A percentile compares a stretch with the other conserved stretches of the same genome.
Conservation (phyloP, 35 echinoderm and acorn worm species). For the Amphiura filiformis region DNA sequence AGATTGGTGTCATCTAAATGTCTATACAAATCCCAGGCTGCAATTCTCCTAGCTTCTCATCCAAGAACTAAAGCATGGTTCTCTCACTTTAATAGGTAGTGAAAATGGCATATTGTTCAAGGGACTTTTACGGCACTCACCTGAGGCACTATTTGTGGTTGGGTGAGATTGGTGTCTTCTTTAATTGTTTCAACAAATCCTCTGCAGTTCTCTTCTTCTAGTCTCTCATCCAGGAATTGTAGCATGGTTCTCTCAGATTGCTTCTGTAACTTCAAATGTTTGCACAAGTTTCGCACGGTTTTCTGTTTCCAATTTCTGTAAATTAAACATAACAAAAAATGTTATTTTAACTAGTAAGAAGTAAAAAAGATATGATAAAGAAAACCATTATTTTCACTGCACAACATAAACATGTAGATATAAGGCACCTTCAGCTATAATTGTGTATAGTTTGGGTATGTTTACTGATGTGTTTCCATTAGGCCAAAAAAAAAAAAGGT, state of each 20-base stretch:
- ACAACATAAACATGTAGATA: background rate
- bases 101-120: no score
- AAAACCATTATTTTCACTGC: background rate
- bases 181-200: conserved; percentile 31
- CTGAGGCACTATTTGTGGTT: conserved; percentile 53
- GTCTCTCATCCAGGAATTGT: conserved; percentile 26
- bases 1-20: no score
- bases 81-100: no score
- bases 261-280: conserved; percentile 53
- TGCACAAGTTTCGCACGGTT: conserved; percentile 23
- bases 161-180: conserved; percentile 25
- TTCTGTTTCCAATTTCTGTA: conserved; percentile 56
- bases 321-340: background rate
- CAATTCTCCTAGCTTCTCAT: no score
- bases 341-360: no score
- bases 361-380: background rate
- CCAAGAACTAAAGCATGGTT: no score
- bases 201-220: conserved; percentile 18
- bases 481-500: no score
- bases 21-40: no score
- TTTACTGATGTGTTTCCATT: no score
- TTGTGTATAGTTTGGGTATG: no score
- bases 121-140: conserved; percentile 16
- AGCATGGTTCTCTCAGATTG: conserved; percentile 34
- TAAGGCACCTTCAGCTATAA: no score